A percentile compares a stretch with the other conserved stretches of the same genome.
These are phyloP conservation scores for Geococcyx californianus DNA, from an alignment of 2,113 vertebrate species.

Conservation along the genomic window DNA sequence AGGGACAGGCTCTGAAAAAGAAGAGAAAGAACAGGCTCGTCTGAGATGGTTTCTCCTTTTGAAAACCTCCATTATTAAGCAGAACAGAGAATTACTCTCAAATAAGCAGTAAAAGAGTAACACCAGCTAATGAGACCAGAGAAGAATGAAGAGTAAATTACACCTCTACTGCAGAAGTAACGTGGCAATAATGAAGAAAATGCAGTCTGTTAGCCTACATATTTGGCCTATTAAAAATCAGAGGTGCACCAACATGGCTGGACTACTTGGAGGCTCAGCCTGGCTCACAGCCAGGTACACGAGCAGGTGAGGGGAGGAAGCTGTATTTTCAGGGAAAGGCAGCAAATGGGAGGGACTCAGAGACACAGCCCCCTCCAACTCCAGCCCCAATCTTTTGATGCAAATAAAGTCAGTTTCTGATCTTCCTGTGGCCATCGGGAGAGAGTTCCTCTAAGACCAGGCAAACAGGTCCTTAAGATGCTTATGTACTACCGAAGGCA, in stretches of 20 bases:
- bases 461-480: background rate
- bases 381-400: background rate
- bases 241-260: background rate
- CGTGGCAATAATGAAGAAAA: background rate
- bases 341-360: rapidly evolving
- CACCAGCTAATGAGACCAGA: background rate
- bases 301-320: background rate
- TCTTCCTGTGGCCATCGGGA: background rate
- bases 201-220: background rate
- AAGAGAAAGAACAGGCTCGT: background rate
- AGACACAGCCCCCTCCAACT: background rate
- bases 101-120: background rate
- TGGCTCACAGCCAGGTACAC: background rate
- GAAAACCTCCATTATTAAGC: background rate
- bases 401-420: background rate
- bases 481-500: background rate
- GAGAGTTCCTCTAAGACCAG: background rate
- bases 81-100: background rate
- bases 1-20: conserved; percentile 48
- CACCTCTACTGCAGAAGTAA: background rate
- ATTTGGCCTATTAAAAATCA: background rate
- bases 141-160: background rate
- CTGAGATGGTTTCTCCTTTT: background rate
- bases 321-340: rapidly evolving
- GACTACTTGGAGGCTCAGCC: background rate